Conservation (phyloP, 2,888 invertebrate genomes). For the Drosophila neotestacea region DNA sequence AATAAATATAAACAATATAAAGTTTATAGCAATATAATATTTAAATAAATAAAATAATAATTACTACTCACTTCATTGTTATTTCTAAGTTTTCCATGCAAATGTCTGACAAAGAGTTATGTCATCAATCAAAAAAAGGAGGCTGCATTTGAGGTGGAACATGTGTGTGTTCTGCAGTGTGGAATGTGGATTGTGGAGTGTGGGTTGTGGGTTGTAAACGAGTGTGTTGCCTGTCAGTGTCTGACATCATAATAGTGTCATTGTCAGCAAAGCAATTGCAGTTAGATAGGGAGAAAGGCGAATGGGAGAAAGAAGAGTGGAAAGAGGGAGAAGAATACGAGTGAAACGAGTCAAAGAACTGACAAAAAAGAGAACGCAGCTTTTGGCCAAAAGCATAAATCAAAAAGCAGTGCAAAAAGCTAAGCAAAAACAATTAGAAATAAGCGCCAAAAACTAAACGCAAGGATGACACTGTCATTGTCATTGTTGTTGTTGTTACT, state of each 20-base stretch:
- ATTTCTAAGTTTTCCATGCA: not conserved
- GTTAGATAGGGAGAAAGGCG: conserved; percentile 13
- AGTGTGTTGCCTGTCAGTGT: conserved; percentile 70
- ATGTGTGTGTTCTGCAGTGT: not conserved
- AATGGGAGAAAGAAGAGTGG: not conserved
- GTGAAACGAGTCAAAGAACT: conserved; percentile 8
- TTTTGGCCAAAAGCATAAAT: conserved; percentile 51
- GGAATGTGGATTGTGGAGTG: conserved; percentile 3
- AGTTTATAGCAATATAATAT: not conserved
- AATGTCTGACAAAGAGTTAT: not conserved
- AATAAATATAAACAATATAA: no score
- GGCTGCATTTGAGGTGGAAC: not conserved
- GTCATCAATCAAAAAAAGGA: conserved; percentile 42
- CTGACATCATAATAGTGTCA: conserved; percentile 80
- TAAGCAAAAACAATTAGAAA: conserved; percentile 74
- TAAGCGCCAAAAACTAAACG: conserved; percentile 74
- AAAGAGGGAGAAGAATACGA: not conserved
- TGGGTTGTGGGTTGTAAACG: conserved; percentile 42
- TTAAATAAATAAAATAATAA: not conserved
- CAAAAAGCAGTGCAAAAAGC: conserved; percentile 52
- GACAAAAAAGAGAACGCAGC: conserved; percentile 44
- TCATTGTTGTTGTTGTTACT: conserved; percentile 7
- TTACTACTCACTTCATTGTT: not conserved
- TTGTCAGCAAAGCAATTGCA: conserved; percentile 68
- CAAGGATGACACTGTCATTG: conserved; percentile 35